These are phyloP conservation scores for Cataglyphis altisquamis DNA, from an alignment of 2,888 invertebrate genomes.

Conservation along the genomic window DNA sequence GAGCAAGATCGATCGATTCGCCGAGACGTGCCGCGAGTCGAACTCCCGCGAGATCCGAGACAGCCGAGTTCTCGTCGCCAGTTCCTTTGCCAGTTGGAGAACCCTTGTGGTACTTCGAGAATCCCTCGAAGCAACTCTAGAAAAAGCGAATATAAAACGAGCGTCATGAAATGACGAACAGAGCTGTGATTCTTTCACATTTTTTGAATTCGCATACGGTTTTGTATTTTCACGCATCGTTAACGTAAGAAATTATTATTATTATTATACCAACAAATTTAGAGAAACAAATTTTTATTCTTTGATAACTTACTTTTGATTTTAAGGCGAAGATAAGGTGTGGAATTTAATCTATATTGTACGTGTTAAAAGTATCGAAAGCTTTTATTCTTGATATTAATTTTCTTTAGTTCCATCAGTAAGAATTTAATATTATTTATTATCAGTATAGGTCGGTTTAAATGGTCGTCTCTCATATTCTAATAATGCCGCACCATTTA, in stretches of 20 bases:
- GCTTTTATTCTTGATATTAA: slow-evolving; percentile 14
- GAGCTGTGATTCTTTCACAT: slow-evolving; percentile 1
- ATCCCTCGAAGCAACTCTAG: slow-evolving; percentile 17
- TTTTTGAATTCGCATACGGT: background rate
- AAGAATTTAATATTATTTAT: background rate
- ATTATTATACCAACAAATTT: background rate
- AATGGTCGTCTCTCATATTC: slow-evolving; percentile 22
- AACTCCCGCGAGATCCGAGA: slow-evolving; percentile 33
- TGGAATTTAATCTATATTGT: slow-evolving; percentile 3
- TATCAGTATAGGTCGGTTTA: background rate
- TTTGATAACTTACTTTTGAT: background rate
- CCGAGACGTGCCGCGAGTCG: slow-evolving; percentile 40
- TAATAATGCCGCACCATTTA: slow-evolving; percentile 1
- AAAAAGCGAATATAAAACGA: slow-evolving; percentile 19
- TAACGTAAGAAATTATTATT: slow-evolving; percentile 4
- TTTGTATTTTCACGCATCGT: slow-evolving; percentile 9
- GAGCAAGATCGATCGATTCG: slow-evolving; percentile 44
- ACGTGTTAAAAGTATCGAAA: background rate
- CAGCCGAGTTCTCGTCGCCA: slow-evolving; percentile 6
- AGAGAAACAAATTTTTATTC: background rate
- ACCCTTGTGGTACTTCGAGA: slow-evolving; percentile 21
- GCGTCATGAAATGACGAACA: background rate
- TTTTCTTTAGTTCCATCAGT: background rate
- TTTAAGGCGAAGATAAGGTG: background rate
- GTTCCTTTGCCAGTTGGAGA: slow-evolving; percentile 24